Conservation (phyloP, 64 coral and sea anemone genomes). For the Astreopora myriophthalma region DNA sequence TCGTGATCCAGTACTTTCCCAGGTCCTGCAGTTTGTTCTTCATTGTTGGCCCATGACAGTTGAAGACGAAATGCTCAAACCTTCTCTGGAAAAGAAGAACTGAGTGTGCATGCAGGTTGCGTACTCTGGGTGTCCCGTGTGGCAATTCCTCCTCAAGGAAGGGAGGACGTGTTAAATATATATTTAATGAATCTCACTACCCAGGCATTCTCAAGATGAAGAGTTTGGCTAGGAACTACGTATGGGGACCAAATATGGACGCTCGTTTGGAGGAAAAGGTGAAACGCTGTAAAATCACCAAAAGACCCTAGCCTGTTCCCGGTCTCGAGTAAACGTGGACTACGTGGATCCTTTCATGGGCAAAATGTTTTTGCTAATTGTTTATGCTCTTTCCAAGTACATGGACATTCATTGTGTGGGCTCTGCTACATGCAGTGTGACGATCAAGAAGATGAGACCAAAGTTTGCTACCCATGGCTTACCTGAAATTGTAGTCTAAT, state of each 20-base stretch:
- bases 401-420: conserved; percentile 41
- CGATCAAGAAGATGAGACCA: neutral
- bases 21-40: neutral
- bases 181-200: neutral
- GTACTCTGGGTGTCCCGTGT: neutral
- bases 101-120: neutral
- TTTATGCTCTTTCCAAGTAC: conserved; percentile 40
- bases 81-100: neutral
- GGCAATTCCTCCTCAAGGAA: neutral
- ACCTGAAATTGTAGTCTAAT: conserved; percentile 15
- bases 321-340: too few relatives aligned
- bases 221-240: neutral
- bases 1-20: too few relatives aligned
- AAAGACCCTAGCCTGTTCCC: neutral
- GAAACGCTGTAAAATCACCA: neutral
- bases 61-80: neutral
- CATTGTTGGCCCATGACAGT: neutral
- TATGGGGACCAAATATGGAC: neutral
- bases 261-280: neutral
- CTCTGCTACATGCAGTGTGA: conserved; percentile 1
- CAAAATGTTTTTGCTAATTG: conserved; percentile 9
- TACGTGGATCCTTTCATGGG: conserved; percentile 23
- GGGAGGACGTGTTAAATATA: neutral
- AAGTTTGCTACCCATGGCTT: conserved; percentile 27
- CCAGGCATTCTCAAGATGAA: neutral